phyloP scores from a whole-genome alignment of 1,140 invertebrate species.

The Oryzaephilus surinamensis region DNA sequence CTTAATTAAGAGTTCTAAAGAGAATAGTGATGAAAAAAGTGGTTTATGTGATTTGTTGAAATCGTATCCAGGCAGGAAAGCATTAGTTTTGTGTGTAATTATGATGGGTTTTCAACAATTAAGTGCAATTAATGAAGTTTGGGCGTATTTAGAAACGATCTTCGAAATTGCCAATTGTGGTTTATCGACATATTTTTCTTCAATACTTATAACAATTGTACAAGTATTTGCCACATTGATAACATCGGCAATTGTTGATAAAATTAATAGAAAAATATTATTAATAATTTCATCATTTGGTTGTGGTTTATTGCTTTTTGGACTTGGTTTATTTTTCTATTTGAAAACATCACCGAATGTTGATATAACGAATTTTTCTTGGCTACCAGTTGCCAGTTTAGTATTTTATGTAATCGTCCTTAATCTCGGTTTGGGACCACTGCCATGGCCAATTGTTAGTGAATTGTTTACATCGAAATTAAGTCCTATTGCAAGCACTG shows the following conservation, averaged over 20 bases:
- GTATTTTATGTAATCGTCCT: constrained; percentile 65
- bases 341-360: constrained; percentile 31
- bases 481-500: constrained; percentile 57
- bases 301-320: constrained; percentile 53
- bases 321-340: constrained; percentile 52
- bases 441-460: constrained; percentile 71
- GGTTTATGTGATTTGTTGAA: too few species aligned
- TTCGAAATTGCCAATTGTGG: constrained; percentile 6
- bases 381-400: constrained; percentile 56
- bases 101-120: too few species aligned
- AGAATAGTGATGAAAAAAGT: too few species aligned
- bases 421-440: constrained; percentile 65
- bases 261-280: constrained; percentile 53
- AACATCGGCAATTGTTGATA: constrained; percentile 52
- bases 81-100: too few species aligned
- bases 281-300: constrained; percentile 52
- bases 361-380: constrained; percentile 7
- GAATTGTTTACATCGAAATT: constrained; percentile 67
- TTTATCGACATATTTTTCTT: constrained; percentile 43
- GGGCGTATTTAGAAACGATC: constrained; percentile 7
- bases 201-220: constrained; percentile 63
- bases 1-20: too few species aligned
- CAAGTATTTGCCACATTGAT: constrained; percentile 54
- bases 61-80: too few species aligned
- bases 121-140: too few species aligned